Percentiles rank a stretch among this genome's conserved stretches.
Conservation (phyloP, 2,113 vertebrate genomes). For the Trinectes maculatus region DNA sequence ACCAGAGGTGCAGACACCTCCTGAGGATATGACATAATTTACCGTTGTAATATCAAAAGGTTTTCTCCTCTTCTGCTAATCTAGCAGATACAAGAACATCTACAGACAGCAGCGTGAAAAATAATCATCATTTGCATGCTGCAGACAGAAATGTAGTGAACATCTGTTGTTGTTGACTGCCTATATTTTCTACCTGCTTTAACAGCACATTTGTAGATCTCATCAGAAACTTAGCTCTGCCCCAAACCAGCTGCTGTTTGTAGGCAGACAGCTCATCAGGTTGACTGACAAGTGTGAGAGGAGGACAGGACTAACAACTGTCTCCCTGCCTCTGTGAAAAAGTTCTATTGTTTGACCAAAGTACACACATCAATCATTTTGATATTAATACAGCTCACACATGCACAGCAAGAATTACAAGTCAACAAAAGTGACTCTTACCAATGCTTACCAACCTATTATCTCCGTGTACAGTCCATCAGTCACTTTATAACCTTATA, state of each 20-base stretch:
- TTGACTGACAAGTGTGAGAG: not conserved
- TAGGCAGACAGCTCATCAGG: not conserved
- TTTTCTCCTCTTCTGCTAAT: no score
- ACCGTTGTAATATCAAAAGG: no score
- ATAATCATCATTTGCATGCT: not conserved
- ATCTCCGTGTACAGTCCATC: no score
- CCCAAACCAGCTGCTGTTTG: conserved; percentile 8
- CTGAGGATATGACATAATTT: no score
- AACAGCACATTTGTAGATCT: not conserved
- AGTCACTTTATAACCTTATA: no score
- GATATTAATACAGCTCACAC: not conserved
- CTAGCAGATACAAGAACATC: no score
- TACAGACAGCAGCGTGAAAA: not conserved
- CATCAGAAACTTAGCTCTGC: not conserved
- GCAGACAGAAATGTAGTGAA: not conserved
- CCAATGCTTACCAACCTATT: not conserved
- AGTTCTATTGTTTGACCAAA: not conserved
- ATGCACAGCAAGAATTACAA: not conserved
- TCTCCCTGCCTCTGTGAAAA: not conserved
- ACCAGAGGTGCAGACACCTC: no score
- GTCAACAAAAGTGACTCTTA: not conserved
- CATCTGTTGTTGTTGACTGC: not conserved
- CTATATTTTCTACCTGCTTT: not conserved
- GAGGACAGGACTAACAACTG: not conserved
- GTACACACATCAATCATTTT: not conserved